Conservation (phyloP, 2,797 vertebrate species). For the Thripadectes ignobilis region DNA sequence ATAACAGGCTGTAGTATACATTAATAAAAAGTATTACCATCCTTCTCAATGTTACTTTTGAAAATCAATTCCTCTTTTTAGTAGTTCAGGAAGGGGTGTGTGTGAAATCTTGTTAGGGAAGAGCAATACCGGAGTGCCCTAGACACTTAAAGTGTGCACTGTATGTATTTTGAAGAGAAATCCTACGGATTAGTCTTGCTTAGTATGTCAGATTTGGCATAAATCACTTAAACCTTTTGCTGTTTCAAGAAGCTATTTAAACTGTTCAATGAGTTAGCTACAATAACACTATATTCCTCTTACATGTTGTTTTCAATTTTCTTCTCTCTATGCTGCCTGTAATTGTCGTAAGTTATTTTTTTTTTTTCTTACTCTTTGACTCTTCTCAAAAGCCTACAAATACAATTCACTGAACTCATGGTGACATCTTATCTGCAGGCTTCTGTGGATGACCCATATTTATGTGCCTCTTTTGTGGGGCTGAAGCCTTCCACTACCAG, state of each 20-base stretch:
- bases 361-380: conserved; percentile 55
- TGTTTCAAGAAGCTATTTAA: neutral
- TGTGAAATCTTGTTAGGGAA: neutral
- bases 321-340: conserved; percentile 68
- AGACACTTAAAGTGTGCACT: neutral
- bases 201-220: neutral
- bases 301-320: conserved; percentile 58
- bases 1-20: neutral
- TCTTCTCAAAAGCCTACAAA: conserved; percentile 3
- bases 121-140: neutral
- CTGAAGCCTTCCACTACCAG: conserved; percentile 91
- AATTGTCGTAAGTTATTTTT: conserved; percentile 63
- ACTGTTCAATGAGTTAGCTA: neutral
- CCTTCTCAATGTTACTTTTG: neutral
- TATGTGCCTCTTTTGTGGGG: conserved; percentile 92
- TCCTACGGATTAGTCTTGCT: neutral
- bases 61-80: neutral
- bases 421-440: conserved; percentile 75
- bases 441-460: conserved; percentile 88
- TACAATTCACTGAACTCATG: neutral
- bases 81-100: accelerated
- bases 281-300: conserved; percentile 18
- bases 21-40: neutral
- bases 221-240: neutral
- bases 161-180: neutral